phyloP scores from a whole-genome alignment of 2,888 invertebrate species.

The Stenolophus ochropezus region DNA sequence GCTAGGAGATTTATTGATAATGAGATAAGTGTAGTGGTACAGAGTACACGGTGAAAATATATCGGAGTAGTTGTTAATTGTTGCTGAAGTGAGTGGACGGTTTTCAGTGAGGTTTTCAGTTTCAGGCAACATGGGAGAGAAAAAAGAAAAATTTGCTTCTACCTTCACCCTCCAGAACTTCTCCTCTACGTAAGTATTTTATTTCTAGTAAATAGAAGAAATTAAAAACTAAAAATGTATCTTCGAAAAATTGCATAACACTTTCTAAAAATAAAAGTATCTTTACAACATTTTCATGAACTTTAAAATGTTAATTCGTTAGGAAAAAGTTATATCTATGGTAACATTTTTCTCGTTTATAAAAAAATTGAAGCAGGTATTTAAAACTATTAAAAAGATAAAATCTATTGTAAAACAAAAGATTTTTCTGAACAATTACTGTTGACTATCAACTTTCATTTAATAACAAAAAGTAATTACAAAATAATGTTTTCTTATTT shows the following conservation, averaged over 20 bases:
- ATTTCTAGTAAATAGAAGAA: not conserved
- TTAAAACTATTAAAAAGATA: not conserved
- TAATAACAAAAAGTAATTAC: slow-evolving; percentile 27
- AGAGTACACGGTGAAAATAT: no score
- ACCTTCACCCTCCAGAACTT: slow-evolving; percentile 70
- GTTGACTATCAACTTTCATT: slow-evolving; percentile 5
- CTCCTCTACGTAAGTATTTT: slow-evolving; percentile 71
- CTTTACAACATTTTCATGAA: no score
- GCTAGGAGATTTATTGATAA: not conserved
- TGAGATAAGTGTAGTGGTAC: not conserved
- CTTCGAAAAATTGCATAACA: no score
- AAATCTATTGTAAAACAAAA: slow-evolving; percentile 65
- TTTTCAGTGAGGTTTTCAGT: not conserved
- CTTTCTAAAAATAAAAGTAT: no score
- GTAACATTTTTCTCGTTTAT: not conserved
- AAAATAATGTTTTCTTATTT: slow-evolving; percentile 14
- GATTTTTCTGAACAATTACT: not conserved
- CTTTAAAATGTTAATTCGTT: no score
- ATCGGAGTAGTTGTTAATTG: not conserved
- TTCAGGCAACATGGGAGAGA: slow-evolving; percentile 63
- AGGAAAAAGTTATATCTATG: no score
- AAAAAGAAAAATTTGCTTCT: slow-evolving; percentile 69
- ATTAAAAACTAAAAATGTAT: not conserved
- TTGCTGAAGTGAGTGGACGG: not conserved
- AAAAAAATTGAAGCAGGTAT: not conserved